Base-by-base conservation (phyloP, 2,797 vertebrate genomes). In the Bovichtus diacanthus region DNA sequence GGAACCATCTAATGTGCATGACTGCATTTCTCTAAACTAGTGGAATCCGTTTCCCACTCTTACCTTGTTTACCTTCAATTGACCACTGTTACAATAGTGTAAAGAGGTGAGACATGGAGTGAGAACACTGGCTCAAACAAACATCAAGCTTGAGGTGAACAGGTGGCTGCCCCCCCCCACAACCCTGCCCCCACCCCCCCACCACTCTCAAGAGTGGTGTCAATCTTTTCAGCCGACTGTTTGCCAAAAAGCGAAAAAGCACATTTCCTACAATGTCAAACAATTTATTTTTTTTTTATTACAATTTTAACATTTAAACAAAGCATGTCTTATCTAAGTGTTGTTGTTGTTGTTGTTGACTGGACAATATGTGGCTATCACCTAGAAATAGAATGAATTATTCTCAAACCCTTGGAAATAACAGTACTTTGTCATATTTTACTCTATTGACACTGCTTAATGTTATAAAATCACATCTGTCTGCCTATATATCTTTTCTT, bases 1-100 rank as follows among this genome's bases (percentile, higher is more conserved):
- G 44, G 56, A 15, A 23, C 54, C 74, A 74, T 77, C n/a, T 62
- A 47, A 63, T 58, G 29, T 54, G 23, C 16, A 12, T 8, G 0
- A 6, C 54, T 47, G 34, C 10, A 5, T 56, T 63, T 72, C 47
- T 56, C 10, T 61, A 47, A 66, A 76, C 56, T 38, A 25, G 34
- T 55, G 58, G 2, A 80, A 60, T 78, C 39, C 65, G 19, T 10
- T 70, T 34, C 67, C 19, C 55, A 1, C 21, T 27, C 41, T 62
- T 19, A 34, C 39, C 51, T 31, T 74, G 56, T 78, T 80, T 61
- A 43, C 36, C 21, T 23, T 46, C 39, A 41, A 56, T 19, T 34
- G 44, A 41, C n/a, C 81, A 61, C 68, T 69, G 21, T 68, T 19
- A 59, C 1, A 1, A 68, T 41, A 46, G 43, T 38, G 18, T 55